Evolutionary conservation across 1,140 invertebrate species (phyloP).

Genomic region (Musca domestica): DNA sequence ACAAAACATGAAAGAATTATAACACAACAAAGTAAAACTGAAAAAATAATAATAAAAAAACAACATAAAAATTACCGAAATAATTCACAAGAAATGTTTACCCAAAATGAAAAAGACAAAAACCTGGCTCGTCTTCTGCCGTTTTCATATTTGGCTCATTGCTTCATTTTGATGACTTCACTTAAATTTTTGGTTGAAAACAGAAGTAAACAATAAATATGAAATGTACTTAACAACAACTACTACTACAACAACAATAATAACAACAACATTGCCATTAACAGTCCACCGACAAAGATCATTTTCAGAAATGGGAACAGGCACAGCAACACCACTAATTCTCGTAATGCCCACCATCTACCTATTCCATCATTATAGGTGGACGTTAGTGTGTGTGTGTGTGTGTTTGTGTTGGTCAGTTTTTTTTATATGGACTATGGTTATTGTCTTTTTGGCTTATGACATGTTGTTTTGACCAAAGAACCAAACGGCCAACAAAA

Average conservation of each 20-base stretch:
- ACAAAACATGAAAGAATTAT: constrained; percentile 17
- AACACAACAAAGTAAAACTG: constrained; percentile 12
- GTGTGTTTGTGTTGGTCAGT: no score
- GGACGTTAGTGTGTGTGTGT: no score
- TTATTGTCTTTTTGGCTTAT: constrained; percentile 17
- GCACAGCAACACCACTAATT: no score
- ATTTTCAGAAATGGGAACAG: constrained; percentile 8
- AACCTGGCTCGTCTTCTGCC: background rate
- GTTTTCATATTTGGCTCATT: background rate
- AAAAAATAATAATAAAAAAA: constrained; percentile 15
- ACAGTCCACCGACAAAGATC: no score
- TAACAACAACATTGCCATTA: no score
- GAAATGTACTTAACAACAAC: constrained; percentile 10
- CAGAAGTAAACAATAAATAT: constrained; percentile 14
- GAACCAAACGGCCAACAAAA: background rate
- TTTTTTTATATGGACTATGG: no score
- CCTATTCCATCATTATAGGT: no score
- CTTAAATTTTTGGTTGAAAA: constrained; percentile 17
- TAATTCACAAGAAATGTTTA: constrained; percentile 17
- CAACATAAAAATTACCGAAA: constrained; percentile 22
- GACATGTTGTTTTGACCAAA: constrained; percentile 15
- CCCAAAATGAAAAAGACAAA: background rate
- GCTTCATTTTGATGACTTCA: constrained; percentile 18
- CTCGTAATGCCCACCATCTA: no score
- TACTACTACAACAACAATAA: no score